Percentiles rank a stretch among this genome's conserved stretches.
These are phyloP conservation scores for Lasiurus cinereus DNA, from an alignment of 2,113 vertebrate genomes.

Conservation along the genomic window DNA sequence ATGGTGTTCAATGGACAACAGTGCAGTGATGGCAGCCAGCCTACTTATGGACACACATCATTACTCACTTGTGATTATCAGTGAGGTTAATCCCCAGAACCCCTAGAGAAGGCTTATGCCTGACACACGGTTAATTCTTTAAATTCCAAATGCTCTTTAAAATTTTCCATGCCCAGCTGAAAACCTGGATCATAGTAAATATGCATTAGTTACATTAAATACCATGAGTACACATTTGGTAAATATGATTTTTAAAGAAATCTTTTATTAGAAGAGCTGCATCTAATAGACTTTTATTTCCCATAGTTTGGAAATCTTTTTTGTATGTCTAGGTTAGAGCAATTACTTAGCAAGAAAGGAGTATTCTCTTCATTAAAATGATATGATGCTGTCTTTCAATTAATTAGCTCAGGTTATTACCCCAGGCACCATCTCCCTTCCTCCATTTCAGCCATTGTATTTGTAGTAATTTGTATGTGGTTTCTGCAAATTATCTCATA, in stretches of 20 bases:
- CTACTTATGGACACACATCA: rapidly evolving
- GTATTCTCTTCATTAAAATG: not conserved
- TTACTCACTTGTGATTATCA: too few relatives aligned
- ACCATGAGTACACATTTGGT: not conserved
- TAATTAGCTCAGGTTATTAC: not conserved
- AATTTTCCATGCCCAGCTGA: not conserved
- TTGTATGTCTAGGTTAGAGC: not conserved
- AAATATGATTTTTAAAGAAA: not conserved
- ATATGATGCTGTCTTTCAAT: not conserved
- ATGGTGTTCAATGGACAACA: not conserved
- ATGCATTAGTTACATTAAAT: not conserved
- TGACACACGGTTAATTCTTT: too few relatives aligned
- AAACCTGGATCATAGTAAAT: not conserved
- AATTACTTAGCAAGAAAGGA: not conserved
- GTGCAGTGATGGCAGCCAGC: too few relatives aligned
- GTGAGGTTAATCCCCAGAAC: too few relatives aligned
- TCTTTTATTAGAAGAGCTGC: not conserved
- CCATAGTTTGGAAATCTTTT: not conserved
- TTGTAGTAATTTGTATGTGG: not conserved
- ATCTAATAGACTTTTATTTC: not conserved
- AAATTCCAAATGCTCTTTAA: too few relatives aligned
- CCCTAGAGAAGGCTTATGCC: too few relatives aligned
- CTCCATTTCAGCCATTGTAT: not conserved
- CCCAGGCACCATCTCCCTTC: not conserved
- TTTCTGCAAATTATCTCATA: not conserved